Conservation (phyloP, 2,797 vertebrate genomes). For the Phrynocephalus forsythii region DNA sequence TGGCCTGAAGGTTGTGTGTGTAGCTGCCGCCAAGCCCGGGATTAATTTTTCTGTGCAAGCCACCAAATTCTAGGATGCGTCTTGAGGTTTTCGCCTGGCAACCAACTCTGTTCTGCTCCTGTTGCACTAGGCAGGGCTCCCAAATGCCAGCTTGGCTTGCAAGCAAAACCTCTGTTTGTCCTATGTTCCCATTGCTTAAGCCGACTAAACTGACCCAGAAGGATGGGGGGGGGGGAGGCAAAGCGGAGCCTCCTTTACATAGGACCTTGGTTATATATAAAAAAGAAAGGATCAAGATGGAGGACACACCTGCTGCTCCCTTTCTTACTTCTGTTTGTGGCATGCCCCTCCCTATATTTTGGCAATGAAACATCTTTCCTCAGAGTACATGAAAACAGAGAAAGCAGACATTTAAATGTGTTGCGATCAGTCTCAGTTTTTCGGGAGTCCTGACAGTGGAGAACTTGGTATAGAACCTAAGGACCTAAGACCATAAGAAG, state of each 20-base stretch:
- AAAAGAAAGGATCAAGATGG: neutral
- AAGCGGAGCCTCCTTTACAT: neutral
- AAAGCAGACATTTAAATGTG: neutral
- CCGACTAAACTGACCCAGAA: neutral
- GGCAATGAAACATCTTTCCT: too few species aligned
- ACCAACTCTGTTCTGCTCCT: neutral
- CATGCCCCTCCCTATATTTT: too few species aligned
- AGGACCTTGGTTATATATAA: neutral
- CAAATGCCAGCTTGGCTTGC: conserved; percentile 47
- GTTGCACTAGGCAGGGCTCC: conserved; percentile 2
- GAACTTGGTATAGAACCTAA: too few species aligned
- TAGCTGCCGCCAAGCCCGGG: neutral
- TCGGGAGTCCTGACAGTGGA: neutral
- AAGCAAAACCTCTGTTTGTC: conserved; percentile 19
- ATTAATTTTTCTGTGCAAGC: neutral
- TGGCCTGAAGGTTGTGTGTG: neutral
- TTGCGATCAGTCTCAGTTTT: neutral
- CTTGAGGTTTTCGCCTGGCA: conserved; percentile 61
- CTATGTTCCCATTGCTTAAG: neutral
- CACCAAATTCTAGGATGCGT: conserved; percentile 37
- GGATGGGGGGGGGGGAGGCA: neutral
- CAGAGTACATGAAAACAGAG: neutral
- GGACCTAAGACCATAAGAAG: neutral
- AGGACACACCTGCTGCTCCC: neutral
- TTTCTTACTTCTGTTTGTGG: neutral